Evolutionary conservation across 2,888 invertebrate genomes (phyloP).

Genomic region (Mythimna impura): DNA sequence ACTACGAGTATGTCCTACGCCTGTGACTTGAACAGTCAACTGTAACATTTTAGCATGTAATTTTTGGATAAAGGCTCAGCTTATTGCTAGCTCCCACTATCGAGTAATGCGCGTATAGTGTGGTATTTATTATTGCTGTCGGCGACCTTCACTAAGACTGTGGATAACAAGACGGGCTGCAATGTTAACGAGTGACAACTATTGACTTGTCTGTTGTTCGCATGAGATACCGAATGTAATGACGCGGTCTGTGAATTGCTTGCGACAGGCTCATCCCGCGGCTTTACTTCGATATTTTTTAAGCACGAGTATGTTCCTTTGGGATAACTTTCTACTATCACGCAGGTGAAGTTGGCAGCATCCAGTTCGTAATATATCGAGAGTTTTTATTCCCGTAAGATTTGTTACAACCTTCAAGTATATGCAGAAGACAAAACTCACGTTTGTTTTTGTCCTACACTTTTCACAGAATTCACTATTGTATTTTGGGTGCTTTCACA

Average conservation of each 20-base stretch:
- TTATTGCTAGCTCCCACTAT: constrained; percentile 8
- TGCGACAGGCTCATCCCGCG: background rate
- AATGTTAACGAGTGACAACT: constrained; percentile 4
- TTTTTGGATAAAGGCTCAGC: constrained; percentile 45
- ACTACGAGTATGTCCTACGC: constrained; percentile 50
- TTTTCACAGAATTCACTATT: too few species aligned
- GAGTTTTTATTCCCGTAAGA: too few species aligned
- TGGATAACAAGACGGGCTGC: constrained; percentile 20
- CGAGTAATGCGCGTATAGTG: constrained; percentile 1
- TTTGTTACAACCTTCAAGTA: too few species aligned
- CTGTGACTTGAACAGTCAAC: constrained; percentile 57
- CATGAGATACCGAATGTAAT: constrained; percentile 4
- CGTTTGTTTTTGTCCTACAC: too few species aligned
- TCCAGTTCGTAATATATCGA: too few species aligned
- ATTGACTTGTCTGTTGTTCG: background rate
- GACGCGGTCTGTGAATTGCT: background rate
- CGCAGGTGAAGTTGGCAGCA: too few species aligned
- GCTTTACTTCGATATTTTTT: background rate
- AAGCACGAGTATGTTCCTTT: too few species aligned
- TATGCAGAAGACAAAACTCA: too few species aligned
- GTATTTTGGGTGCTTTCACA: too few species aligned
- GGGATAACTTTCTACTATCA: too few species aligned
- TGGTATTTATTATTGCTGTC: constrained; percentile 14
- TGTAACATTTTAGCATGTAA: constrained; percentile 54
- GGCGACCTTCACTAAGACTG: constrained; percentile 25